Base-by-base conservation (phyloP, 30 jellyfish, hydroid and myxozoan genomes). In the Mastigias papua region DNA sequence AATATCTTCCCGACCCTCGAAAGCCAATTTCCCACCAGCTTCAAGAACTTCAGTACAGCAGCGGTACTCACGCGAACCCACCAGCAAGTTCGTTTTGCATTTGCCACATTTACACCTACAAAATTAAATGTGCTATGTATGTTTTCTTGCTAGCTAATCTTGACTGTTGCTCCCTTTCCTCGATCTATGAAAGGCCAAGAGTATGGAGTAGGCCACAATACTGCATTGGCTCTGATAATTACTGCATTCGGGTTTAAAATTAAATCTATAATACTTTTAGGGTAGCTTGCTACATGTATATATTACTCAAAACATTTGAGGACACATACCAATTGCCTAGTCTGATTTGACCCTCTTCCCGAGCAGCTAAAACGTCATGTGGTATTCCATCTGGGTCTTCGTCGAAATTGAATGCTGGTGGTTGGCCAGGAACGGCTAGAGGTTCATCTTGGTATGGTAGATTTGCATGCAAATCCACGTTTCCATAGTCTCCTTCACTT, bases 371-470 rank as follows among this genome's bases (percentile, higher is more conserved):
- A 34, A 65, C 74, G 34, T 46, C 90, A 65, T 63, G 82, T 28
- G 90, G 73, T 4, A 80, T 35, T 37, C 82, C 74, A 42, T 80
- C 82, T 80, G 51, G 51, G 61, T 80, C 90, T 33, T 80, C 90
- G 1, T 80, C 82, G 35, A 80, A 65, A 22, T 80, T 51, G 48
- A 33, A 62, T 46, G 90, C 80, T 21, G 82, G 82, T 27, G 34
- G 82, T 49, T 73, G 85, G 5, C 85, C 85, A 37, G 70, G 48
- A 35, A 73, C 17, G 60, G 82, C 75, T 28, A 64, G 90, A 26
- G 82, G 90, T 34, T 80, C 82, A 34, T 80, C 82, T 65, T 80
- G 90, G 57, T 80, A 62, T n/a, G 90, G 90, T n/a, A 73, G 73
- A 62, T 19, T 19, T 8, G 64, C 75, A 25, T 1, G 73, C 61